Conservation (phyloP, 64 coral and sea anemone genomes). For the Platygyra sinensis region DNA sequence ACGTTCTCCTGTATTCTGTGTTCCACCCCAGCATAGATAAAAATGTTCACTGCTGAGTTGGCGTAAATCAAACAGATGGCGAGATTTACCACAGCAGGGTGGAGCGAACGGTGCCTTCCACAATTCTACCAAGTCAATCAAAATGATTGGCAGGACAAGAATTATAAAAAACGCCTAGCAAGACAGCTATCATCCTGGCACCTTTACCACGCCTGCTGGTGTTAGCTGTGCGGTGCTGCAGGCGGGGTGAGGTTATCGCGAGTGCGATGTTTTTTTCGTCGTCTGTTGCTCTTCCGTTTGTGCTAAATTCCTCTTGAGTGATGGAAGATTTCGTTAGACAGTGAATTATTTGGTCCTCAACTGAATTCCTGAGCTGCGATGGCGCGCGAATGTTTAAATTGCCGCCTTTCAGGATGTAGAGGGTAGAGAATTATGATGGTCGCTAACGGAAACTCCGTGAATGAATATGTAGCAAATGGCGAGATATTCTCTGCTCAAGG, state of each 20-base stretch:
- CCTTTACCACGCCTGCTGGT: slow-evolving; percentile 36
- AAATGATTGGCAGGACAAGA: slow-evolving; percentile 72
- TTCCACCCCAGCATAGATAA: slow-evolving; percentile 87
- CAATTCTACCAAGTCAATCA: slow-evolving; percentile 78
- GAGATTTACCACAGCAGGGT: slow-evolving; percentile 21
- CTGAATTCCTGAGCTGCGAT: slow-evolving; percentile 30
- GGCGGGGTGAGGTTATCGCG: not conserved
- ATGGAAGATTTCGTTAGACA: not conserved
- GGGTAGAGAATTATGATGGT: slow-evolving; percentile 59
- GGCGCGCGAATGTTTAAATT: slow-evolving; percentile 26
- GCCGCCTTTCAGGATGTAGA: slow-evolving; percentile 77
- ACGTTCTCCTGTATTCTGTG: slow-evolving; percentile 73
- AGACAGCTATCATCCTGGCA: slow-evolving; percentile 55
- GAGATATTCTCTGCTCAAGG: slow-evolving; percentile 30
- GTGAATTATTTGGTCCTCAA: not conserved
- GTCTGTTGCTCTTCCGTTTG: not conserved
- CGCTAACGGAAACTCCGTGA: slow-evolving; percentile 57
- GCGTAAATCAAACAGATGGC: slow-evolving; percentile 77
- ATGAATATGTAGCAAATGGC: slow-evolving; percentile 28
- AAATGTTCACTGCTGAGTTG: slow-evolving; percentile 80
- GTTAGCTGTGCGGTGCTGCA: not conserved
- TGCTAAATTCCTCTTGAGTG: not conserved
- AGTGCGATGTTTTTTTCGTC: not conserved
- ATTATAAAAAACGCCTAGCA: slow-evolving; percentile 83
- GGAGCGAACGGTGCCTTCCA: slow-evolving; percentile 34